Percentiles rank a stretch among this genome's conserved stretches.
Conservation (phyloP, 2,888 invertebrate genomes). For the Sceliomorpha sp. region DNA sequence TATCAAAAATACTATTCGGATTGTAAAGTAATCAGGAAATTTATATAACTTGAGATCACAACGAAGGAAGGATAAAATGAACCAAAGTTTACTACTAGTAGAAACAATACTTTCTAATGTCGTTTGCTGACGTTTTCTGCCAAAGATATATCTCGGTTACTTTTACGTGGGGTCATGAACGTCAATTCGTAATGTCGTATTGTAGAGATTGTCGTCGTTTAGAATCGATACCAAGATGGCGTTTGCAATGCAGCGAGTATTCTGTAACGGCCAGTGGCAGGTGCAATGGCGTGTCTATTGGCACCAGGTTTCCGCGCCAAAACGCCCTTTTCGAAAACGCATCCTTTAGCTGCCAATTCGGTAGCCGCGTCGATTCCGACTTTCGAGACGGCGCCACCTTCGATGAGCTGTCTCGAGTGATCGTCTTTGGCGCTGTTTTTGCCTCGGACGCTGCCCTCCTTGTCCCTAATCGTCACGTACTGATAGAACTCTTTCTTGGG, state of each 20-base stretch:
- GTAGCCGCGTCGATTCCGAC: constrained; percentile 75
- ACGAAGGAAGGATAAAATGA: no score
- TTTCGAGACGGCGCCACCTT: constrained; percentile 74
- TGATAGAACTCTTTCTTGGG: constrained; percentile 77
- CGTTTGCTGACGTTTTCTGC: no score
- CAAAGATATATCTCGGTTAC: no score
- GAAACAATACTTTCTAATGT: no score
- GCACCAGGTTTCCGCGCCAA: constrained; percentile 70
- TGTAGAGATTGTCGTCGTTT: constrained; percentile 27
- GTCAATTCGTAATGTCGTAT: constrained; percentile 5
- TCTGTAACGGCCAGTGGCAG: constrained; percentile 74
- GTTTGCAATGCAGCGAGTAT: constrained; percentile 76
- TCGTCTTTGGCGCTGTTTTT: constrained; percentile 73
- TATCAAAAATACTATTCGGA: no score
- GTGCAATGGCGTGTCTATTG: constrained; percentile 67
- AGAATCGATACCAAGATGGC: constrained; percentile 78
- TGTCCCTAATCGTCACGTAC: constrained; percentile 74
- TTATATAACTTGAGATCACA: no score
- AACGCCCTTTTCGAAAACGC: constrained; percentile 76
- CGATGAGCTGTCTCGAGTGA: constrained; percentile 73
- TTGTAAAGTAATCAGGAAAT: no score
- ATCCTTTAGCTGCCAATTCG: constrained; percentile 75
- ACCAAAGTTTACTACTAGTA: no score
- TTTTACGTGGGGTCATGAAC: constrained; percentile 3
- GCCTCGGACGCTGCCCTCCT: constrained; percentile 72